These are phyloP conservation scores for Tinea pellionella DNA, from an alignment of 2,888 invertebrate genomes.

Conservation along the genomic window DNA sequence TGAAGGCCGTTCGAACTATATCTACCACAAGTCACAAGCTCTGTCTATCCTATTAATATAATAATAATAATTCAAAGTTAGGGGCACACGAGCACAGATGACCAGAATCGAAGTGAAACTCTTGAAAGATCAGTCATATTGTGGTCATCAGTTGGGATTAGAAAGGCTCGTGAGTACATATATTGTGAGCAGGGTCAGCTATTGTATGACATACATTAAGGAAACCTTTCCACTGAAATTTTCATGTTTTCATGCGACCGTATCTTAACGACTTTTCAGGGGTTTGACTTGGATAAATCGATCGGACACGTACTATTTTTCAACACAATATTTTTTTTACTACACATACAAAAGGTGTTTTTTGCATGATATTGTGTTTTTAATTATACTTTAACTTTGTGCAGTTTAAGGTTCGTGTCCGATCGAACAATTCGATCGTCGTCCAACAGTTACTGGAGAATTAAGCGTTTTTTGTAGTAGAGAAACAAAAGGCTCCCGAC, in stretches of 20 bases:
- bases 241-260: not conserved
- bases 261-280: not conserved
- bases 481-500: not conserved
- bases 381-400: not conserved
- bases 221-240: not conserved
- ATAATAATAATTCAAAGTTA: too few relatives aligned
- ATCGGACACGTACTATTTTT: not conserved
- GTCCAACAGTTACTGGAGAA: not conserved
- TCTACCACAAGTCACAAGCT: too few relatives aligned
- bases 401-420: not conserved
- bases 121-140: too few relatives aligned
- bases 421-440: not conserved
- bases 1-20: too few relatives aligned
- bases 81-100: too few relatives aligned
- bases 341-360: too few relatives aligned
- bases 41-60: too few relatives aligned
- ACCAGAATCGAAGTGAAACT: too few relatives aligned
- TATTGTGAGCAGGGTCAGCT: not conserved
- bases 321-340: too few relatives aligned
- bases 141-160: not conserved
- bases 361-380: too few relatives aligned
- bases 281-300: not conserved
- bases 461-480: not conserved
- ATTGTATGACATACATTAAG: not conserved
- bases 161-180: not conserved